A percentile compares a stretch with the other conserved stretches of the same genome.
phyloP scores from a whole-genome alignment of 2,888 invertebrate genomes.

The Netelia fuscicornis region DNA sequence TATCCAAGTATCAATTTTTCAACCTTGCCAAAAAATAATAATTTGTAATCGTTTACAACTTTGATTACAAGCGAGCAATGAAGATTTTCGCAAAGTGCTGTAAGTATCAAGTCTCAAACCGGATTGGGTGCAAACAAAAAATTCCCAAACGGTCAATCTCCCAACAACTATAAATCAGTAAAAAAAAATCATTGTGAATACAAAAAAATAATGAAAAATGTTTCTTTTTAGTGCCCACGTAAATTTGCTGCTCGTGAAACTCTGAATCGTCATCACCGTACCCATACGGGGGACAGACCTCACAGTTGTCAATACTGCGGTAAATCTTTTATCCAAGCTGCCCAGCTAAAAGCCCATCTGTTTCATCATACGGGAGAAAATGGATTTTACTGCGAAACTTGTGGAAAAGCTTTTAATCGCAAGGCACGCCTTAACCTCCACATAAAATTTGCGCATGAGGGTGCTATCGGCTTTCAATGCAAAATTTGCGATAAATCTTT shows the following conservation, averaged over 20 bases:
- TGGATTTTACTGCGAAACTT: slow-evolving; percentile 88
- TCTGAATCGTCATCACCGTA: slow-evolving; percentile 90
- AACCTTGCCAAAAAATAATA: neutral
- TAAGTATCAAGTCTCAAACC: slow-evolving; percentile 69
- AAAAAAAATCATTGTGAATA: neutral
- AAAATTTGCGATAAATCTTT: slow-evolving; percentile 87
- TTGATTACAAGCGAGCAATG: slow-evolving; percentile 80
- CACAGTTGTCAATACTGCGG: slow-evolving; percentile 89
- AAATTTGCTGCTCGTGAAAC: slow-evolving; percentile 94
- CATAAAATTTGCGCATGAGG: slow-evolving; percentile 88
- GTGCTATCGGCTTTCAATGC: slow-evolving; percentile 87
- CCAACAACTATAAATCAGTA: neutral
- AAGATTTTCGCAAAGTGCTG: slow-evolving; percentile 74
- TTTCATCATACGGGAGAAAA: slow-evolving; percentile 91
- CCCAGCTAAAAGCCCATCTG: slow-evolving; percentile 92
- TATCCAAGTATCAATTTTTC: neutral
- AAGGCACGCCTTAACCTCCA: slow-evolving; percentile 86
- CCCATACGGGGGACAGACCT: slow-evolving; percentile 87
- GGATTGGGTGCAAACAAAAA: neutral
- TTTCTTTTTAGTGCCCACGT: slow-evolving; percentile 88
- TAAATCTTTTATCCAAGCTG: slow-evolving; percentile 93
- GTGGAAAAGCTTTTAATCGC: slow-evolving; percentile 86
- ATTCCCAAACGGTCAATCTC: neutral
- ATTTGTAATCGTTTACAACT: slow-evolving; percentile 15
- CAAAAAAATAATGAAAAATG: neutral